Base-by-base conservation (phyloP, 2,797 vertebrate species). In the Ceyx erithaca region DNA sequence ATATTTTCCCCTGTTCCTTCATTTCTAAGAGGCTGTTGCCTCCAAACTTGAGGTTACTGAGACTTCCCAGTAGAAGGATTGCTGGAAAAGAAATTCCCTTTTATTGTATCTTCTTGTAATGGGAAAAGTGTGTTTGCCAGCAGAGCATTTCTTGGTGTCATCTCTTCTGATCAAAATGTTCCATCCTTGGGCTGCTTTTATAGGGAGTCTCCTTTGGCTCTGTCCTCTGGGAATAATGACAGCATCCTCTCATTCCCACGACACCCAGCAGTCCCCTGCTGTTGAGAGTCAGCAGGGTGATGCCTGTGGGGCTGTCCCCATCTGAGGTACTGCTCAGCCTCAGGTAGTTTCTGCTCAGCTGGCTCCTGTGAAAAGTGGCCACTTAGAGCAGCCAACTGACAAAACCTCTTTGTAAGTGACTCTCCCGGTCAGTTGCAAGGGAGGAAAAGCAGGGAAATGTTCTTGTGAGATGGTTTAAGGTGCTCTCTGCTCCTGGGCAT, bases 241-340 rank as follows among this genome's bases (percentile, higher is more conserved):
- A 95, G 66, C 89, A 83, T 93, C 82, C 85, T 97, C 95, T 93
- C 84, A 55, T 95, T 96, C 92, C 94, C 79, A 94, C 54, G 90
- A 80, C 73, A 92, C 87, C 55, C 67, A 94, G 80, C 94, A 96
- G 68, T 84, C 93, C 77, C 91, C 94, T 88, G 48, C 86, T 84
- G 93, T 96, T 92, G 86, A 78, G 70, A 90, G 92, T 73, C 63
- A 89, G 87, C 80, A 81, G 85, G 45, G 78, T 91, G 77, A 92
- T 93, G 81, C 48, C 64, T 66, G 72, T 87, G 69, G 91, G 69
- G 91, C 80, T 96, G 96, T 92, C 64, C 92, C 89, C 86, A 78
- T 95, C 95, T 92, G 95, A 92, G 92, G 83, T 94, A 88, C 93
- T 95, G 64, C 58, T 80, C 87, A 93, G 89, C 95, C 37, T 81